Evolutionary conservation across 2,888 invertebrate genomes (phyloP).

Genomic region (Cryptus armator): DNA sequence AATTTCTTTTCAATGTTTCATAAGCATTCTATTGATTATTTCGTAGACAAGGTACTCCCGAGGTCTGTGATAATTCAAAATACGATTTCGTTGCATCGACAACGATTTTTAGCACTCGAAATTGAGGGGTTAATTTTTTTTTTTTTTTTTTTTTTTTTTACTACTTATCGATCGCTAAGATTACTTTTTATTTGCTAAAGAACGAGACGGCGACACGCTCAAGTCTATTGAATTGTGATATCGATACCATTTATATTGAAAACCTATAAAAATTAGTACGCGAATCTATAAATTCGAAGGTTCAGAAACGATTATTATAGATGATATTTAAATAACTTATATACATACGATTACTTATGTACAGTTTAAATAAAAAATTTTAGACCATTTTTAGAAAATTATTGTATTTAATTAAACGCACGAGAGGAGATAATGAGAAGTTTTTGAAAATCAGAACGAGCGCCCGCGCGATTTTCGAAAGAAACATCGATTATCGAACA

Average conservation of each 20-base stretch:
- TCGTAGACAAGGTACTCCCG: background rate
- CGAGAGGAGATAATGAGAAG: too few species aligned
- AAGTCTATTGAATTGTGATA: conserved; percentile 52
- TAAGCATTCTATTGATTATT: background rate
- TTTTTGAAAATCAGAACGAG: background rate
- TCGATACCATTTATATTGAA: conserved; percentile 34
- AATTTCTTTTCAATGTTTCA: conserved; percentile 7
- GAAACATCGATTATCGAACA: conserved; percentile 15
- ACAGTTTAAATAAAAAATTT: conserved; percentile 8
- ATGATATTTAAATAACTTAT: conserved; percentile 5
- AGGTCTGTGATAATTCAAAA: conserved; percentile 7
- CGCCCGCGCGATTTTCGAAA: background rate
- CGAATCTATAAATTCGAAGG: background rate
- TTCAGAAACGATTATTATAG: background rate
- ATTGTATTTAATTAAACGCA: background rate
- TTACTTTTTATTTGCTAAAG: conserved; percentile 24
- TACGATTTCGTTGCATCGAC: background rate
- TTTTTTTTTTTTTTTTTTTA: background rate
- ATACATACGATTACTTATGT: conserved; percentile 22
- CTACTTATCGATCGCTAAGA: background rate
- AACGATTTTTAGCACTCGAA: background rate
- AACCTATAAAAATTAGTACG: conserved; percentile 6
- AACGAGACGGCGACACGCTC: conserved; percentile 8
- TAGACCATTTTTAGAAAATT: background rate
- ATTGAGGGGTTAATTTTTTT: background rate